These are phyloP conservation scores for Ophion costatus DNA, from an alignment of 2,888 invertebrate genomes.

Conservation along the genomic window DNA sequence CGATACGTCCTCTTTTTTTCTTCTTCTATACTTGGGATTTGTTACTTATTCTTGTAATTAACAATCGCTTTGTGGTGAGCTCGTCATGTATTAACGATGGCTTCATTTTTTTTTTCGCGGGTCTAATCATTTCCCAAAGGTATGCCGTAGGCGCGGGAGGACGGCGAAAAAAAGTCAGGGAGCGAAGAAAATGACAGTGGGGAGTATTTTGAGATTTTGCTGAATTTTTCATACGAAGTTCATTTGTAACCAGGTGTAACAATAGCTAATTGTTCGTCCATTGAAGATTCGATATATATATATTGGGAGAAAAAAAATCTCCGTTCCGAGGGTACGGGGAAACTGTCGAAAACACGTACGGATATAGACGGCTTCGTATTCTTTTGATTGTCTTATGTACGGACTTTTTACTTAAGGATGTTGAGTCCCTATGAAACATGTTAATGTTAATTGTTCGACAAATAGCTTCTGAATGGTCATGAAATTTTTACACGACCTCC, in stretches of 20 bases:
- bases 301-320: no score
- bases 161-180: neutral
- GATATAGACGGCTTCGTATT: no score
- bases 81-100: neutral
- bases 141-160: neutral
- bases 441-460: no score
- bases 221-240: neutral
- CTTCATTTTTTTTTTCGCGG: neutral
- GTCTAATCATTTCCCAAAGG: neutral
- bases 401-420: no score
- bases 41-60: neutral
- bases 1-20: neutral
- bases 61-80: neutral
- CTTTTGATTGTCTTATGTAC: no score
- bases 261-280: neutral
- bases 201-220: neutral
- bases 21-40: slow-evolving; percentile 1
- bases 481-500: no score
- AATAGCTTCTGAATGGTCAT: no score
- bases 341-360: no score
- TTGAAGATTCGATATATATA: neutral
- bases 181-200: neutral
- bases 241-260: neutral
- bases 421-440: no score
- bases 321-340: no score